Base-by-base conservation (phyloP, 2,797 vertebrate genomes). In the Oryzias sinensis region DNA sequence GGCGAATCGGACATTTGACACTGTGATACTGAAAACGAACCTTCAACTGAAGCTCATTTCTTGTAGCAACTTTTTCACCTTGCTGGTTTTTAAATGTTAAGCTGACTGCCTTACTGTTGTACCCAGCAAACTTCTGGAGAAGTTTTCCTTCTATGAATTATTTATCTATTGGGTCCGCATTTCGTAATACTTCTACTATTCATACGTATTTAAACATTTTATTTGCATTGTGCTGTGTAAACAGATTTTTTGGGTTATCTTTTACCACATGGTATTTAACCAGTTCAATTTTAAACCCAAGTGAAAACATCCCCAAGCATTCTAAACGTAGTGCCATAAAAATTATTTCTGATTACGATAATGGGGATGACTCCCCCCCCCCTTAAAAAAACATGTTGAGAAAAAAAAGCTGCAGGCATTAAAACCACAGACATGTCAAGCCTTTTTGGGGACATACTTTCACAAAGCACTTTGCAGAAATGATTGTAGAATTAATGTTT, bases 401-500 rank as follows among this genome's bases (percentile, higher is more conserved):
- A 63, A 58, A 63, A 40, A 48, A 50, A 72, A 65, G 45, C 57
- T 70, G 51, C 27, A 27, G 51, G 59, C 43, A 53, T 68, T 49
- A 25, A 51, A 29, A 8, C 62, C 45, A 61, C 16, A 41, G 59
- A 54, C 46, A 49, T 51, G 24, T 62, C 33, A 9, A 37, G 33
- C 54, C 66, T 52, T 82, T 74, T 73, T 68, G 70, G 76, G 84
- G 64, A 63, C 60, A 65, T 77, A 65, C 62, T 76, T 78, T 80
- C 80, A 85, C 81, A 77, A 79, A 71, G 88, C 87, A 89, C 87
- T 90, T 90, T 91, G 80, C 79, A 83, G 74, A 87, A 83, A 87
- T 87, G 86, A 91, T 89, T 89, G 89, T 91, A 87, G 59, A 72
- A 80, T 69, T 62, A 60, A 84, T 45, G 69, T 81, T 86, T 86